A percentile compares a stretch with the other conserved stretches of the same genome.
These are phyloP conservation scores for Leptobrachium leishanense DNA, from an alignment of 2,113 vertebrate genomes.

Conservation along the genomic window DNA sequence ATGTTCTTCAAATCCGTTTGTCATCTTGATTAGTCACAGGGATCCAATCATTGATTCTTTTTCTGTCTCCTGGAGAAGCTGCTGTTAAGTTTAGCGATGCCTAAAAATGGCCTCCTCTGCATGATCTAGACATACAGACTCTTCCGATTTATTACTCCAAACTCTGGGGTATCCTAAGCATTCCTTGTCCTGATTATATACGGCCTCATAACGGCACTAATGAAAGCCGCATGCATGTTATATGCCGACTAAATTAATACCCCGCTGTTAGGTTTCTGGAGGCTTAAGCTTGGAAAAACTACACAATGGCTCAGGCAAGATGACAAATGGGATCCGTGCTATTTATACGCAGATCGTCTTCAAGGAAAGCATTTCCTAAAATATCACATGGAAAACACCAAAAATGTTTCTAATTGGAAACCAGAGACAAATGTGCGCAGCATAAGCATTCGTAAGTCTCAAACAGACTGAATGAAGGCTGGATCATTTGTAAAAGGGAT, in stretches of 20 bases:
- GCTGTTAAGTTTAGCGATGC: not conserved
- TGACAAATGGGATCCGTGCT: constrained; percentile 17
- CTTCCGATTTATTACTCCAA: not conserved
- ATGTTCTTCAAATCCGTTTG: too few relatives aligned
- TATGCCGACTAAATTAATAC: not conserved
- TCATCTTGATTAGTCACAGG: too few relatives aligned
- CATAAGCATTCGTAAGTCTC: not conserved
- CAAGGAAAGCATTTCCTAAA: constrained; percentile 32
- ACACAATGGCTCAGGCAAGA: constrained; percentile 4
- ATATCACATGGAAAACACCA: constrained; percentile 14
- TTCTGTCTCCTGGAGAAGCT: not conserved
- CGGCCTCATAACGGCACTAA: constrained; percentile 13
- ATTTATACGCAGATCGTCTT: constrained; percentile 25
- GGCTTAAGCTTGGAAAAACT: constrained; percentile 5
- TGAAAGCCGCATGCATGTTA: constrained; percentile 29
- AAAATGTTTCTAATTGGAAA: constrained; percentile 22
- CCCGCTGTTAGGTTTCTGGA: constrained; percentile 23
- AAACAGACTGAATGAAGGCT: too few relatives aligned
- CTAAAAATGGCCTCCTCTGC: not conserved
- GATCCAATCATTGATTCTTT: too few relatives aligned
- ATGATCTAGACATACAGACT: not conserved
- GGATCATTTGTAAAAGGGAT: too few relatives aligned
- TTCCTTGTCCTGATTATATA: constrained; percentile 14
- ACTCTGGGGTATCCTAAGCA: not conserved
- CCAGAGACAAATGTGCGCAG: not conserved